phyloP scores from a whole-genome alignment of 2,888 invertebrate species.

The Metallyticus violacea region DNA sequence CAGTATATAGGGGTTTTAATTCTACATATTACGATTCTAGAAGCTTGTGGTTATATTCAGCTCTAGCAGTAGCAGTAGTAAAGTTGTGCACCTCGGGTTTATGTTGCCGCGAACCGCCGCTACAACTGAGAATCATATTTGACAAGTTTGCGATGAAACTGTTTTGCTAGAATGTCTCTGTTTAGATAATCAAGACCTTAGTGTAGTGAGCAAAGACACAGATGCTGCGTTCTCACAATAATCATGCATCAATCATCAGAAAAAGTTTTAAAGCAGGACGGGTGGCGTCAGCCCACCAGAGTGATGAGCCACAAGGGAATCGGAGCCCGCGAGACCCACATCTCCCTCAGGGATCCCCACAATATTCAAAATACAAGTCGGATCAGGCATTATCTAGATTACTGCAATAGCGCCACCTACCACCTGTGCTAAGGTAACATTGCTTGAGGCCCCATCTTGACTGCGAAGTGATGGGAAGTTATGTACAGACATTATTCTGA shows the following conservation, averaged over 20 bases:
- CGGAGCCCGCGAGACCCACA: not conserved
- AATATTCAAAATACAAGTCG: not conserved
- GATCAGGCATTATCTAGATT: slow-evolving; percentile 10
- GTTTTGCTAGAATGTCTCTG: not conserved
- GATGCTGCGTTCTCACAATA: not conserved
- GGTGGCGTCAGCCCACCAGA: not conserved
- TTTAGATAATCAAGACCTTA: not conserved
- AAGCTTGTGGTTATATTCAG: too few relatives aligned
- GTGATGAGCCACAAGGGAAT: not conserved
- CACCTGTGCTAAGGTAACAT: not conserved
- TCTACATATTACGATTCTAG: too few relatives aligned
- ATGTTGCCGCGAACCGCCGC: too few relatives aligned
- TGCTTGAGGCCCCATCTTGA: not conserved
- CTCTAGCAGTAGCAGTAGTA: too few relatives aligned
- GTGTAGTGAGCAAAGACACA: not conserved
- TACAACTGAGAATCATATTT: not conserved
- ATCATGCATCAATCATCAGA: not conserved
- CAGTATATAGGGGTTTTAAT: too few relatives aligned
- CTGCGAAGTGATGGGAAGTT: too few relatives aligned
- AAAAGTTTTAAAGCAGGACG: not conserved
- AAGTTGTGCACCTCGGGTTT: too few relatives aligned
- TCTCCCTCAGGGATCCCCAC: not conserved
- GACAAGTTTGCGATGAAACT: not conserved
- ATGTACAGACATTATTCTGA: too few relatives aligned
- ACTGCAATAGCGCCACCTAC: too few relatives aligned